Evolutionary conservation across 2,888 invertebrate species (phyloP), one percentile per base, ranked within the genome.

Genomic region (Platynereis dumerilii): DNA sequence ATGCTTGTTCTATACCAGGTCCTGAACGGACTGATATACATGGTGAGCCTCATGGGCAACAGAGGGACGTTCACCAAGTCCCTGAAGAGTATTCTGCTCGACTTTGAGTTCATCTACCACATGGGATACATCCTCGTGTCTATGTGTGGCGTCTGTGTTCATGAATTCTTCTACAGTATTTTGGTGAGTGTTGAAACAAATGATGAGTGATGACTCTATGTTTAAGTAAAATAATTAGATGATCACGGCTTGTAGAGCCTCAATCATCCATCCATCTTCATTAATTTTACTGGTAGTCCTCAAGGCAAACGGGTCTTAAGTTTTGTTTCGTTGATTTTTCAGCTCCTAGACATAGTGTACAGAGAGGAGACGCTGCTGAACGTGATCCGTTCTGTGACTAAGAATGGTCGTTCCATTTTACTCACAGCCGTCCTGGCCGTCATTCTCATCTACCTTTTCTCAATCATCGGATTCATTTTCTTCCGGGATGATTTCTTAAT

Each of bases 341-440:
- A 97, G 96, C 88, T 99, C 48, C 91, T 98, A 76, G 99, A 99
- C 87, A 94, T 99, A 67, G 96, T 99, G 62, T 96, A 97, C 85
- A 91, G 97, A 75, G 99, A 99, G 86, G 99, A 99, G 87, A 99
- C 99, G 3, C 87, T 99, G 77, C 88, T 96, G 77, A 99, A 99
- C 88, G 99, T 99, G 70, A 99, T 99, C 83, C 90, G 94, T 78
- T 98, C 98, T 56, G 99, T 99, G 64, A 99, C 99, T 44, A 91
- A 96, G 83, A 99, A 99, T 87, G 98, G 96, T 73, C 91, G 98
- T 78, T 99, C 99, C 64, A 99, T 99, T 85, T 90, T 99, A 73
- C 88, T 99, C 84, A 99, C 99, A 64, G 98, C 97, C 63, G 93
- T 98, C 22, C 88, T 98, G 81, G 98, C 97, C 72, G 89, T 98